Evolutionary conservation across 2,888 invertebrate genomes (phyloP).

Genomic region (Eretmocerus hayati): DNA sequence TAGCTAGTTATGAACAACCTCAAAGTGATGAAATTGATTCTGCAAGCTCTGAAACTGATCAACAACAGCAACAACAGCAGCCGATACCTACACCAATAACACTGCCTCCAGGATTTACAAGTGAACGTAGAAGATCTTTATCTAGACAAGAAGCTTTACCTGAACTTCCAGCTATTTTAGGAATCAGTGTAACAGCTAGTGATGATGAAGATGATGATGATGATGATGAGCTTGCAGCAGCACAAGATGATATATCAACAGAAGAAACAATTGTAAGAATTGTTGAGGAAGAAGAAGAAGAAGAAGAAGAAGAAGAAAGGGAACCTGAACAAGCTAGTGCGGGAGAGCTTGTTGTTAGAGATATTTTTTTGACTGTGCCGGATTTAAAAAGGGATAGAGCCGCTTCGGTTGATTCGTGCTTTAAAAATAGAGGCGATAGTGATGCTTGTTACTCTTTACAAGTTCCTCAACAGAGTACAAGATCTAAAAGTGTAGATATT

Average conservation of each 20-base stretch:
- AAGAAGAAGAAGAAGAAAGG: constrained; percentile 24
- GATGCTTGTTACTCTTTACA: constrained; percentile 64
- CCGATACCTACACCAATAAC: too few species aligned
- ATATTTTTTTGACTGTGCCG: constrained; percentile 74
- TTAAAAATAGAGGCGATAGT: constrained; percentile 66
- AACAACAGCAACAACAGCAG: not conserved
- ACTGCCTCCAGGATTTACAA: not conserved
- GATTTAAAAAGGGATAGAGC: constrained; percentile 78
- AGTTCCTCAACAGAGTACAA: constrained; percentile 64
- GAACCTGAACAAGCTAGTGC: not conserved
- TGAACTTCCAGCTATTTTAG: constrained; percentile 46
- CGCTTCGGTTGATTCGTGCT: constrained; percentile 82
- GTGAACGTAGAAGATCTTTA: constrained; percentile 60
- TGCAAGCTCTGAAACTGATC: constrained; percentile 45
- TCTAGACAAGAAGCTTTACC: constrained; percentile 74
- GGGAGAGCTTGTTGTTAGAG: constrained; percentile 52
- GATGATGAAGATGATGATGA: constrained; percentile 1
- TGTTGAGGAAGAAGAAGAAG: constrained; percentile 11
- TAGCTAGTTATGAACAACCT: constrained; percentile 18
- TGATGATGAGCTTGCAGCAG: constrained; percentile 7
- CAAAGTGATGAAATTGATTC: constrained; percentile 27
- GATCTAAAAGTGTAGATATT: constrained; percentile 81
- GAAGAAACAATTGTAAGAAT: not conserved
- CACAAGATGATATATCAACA: not conserved
- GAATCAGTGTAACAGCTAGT: constrained; percentile 7